Conservation (phyloP, 2,888 invertebrate species). For the Tachystola acroxantha region DNA sequence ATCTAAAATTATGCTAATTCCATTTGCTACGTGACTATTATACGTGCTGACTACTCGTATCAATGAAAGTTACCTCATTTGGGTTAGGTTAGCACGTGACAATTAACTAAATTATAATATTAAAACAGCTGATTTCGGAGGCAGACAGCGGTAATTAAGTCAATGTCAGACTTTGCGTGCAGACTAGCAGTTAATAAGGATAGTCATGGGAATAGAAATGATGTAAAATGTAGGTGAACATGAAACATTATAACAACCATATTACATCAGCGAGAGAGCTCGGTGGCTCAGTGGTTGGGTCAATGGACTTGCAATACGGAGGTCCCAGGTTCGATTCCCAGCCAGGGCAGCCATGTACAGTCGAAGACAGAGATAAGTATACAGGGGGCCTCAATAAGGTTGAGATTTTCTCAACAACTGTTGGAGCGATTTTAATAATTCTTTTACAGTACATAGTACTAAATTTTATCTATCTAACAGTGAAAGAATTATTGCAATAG, state of each 20-base stretch:
- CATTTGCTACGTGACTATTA: slow-evolving; percentile 22
- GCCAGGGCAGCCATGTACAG: no score
- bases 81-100: slow-evolving; percentile 4
- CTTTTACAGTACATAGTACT: no score
- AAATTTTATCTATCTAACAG: no score
- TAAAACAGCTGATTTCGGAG: slow-evolving; percentile 2
- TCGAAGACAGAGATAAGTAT: no score
- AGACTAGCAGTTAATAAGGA: slow-evolving; percentile 5
- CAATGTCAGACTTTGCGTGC: slow-evolving; percentile 12
- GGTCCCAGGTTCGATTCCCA: no score
- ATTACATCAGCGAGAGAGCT: no score
- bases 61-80: slow-evolving; percentile 11
- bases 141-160: slow-evolving; percentile 5
- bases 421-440: no score
- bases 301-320: no score
- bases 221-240: background rate
- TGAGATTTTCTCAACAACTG: no score
- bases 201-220: background rate
- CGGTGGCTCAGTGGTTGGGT: no score
- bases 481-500: no score
- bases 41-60: slow-evolving; percentile 16
- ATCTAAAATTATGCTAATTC: background rate
- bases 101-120: background rate
- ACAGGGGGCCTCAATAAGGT: no score
- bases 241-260: background rate